phyloP scores from a whole-genome alignment of 1,140 invertebrate genomes.

The Zaprionus ornatus region DNA sequence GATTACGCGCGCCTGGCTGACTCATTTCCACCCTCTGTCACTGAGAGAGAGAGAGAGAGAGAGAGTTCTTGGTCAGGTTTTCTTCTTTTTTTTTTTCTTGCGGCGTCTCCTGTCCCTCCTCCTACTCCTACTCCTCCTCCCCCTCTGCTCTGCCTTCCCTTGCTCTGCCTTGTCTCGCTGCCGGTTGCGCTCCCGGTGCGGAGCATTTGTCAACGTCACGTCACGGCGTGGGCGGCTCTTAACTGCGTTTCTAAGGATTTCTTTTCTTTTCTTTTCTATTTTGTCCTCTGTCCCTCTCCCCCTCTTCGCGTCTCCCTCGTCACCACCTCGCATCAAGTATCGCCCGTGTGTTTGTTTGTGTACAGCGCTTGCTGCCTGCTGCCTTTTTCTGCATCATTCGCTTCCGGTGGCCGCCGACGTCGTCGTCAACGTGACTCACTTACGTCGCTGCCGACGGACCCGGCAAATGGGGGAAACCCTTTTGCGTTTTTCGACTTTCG shows the following conservation, averaged over 20 bases:
- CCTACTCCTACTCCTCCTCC: not conserved
- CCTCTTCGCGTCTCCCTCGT: not conserved
- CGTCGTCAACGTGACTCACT: constrained; percentile 71
- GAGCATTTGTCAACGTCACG: constrained; percentile 77
- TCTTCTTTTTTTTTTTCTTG: not conserved
- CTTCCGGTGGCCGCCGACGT: constrained; percentile 54
- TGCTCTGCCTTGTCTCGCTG: constrained; percentile 1
- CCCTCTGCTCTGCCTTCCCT: not conserved
- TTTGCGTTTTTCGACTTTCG: constrained; percentile 16
- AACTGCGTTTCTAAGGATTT: constrained; percentile 49
- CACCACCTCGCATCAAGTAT: constrained; percentile 1
- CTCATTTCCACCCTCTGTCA: constrained; percentile 44
- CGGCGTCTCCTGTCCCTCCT: not conserved
- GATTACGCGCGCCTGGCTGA: constrained; percentile 67
- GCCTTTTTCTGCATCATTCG: constrained; percentile 76
- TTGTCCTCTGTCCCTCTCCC: not conserved
- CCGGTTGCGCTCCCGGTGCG: constrained; percentile 32
- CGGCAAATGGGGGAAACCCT: constrained; percentile 42
- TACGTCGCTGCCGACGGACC: constrained; percentile 11
- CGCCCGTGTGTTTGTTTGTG: constrained; percentile 17
- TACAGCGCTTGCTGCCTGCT: constrained; percentile 27
- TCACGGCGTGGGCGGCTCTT: constrained; percentile 44
- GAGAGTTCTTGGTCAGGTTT: constrained; percentile 9
- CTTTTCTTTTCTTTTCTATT: constrained; percentile 64
- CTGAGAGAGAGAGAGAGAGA: not conserved